Base-by-base conservation (phyloP, 2,113 vertebrate species). In the Rafetus swinhoei region DNA sequence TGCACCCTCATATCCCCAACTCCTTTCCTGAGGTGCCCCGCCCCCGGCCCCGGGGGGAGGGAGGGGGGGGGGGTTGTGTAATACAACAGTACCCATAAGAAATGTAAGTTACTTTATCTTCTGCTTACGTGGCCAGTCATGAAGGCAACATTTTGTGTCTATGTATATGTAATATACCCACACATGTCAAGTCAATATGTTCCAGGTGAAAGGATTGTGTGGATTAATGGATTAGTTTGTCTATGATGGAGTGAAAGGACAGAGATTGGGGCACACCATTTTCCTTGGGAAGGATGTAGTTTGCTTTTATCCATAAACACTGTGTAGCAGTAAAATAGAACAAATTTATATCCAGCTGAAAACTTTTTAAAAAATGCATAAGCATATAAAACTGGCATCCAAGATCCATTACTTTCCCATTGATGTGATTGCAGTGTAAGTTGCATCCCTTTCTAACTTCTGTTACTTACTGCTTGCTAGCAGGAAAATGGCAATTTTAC, bases 311-410 rank as follows among this genome's bases (percentile, higher is more conserved):
- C 80, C 27, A 5, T 1, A 3, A 16, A 45, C 12, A 79, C 22
- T 50, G 21, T 11, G 19, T 1, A 5, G 32, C 35, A 19, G 53
- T 87, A 21, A 72, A 72, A 35, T 35, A 29, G 27, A 60, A 10
- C 25, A 60, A 0, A 0, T 39, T 52, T 35, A 35, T 11, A 91
- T 11, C 32, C 2, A 10, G 18, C 55, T 0, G 2, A 81, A 50
- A 81, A 50, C 21, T 55, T 35, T 29, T 56, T 29, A 50, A 50
- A 52, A 85, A 76, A 45, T 11, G 45, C 32, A 54, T 45, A 22
- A 25, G 19, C 59, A 7, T 39, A 13, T 27, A 60, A 81, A 81
- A 27, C 2, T 3, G 27, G 11, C 11, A 3, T 45, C 32, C 79
- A 45, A 32, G 86, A 72, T 21, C 18, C 18, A 35, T 32, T 72